Base-by-base conservation (phyloP, 1,140 invertebrate species). In the Harlomillsia oculata region DNA sequence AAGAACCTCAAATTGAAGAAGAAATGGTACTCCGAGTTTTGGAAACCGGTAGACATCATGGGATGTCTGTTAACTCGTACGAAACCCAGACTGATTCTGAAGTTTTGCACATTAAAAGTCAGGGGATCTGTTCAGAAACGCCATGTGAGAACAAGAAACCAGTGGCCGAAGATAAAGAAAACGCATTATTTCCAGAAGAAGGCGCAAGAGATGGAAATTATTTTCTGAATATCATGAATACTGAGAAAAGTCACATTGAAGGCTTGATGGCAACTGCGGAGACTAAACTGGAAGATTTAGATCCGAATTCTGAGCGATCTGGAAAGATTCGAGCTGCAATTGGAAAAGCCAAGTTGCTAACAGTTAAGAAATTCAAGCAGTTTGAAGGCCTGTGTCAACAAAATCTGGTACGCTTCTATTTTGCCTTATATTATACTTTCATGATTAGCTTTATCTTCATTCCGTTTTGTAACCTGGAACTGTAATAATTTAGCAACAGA, bases 291-390 rank as follows among this genome's bases (percentile, higher is more conserved):
- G 65, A 71, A 69, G 44, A 49, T 11, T 37, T 6, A 25, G 62
- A 64, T 37, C 67, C 86, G 6, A 78, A 80, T 8, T 87, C 90
- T 67, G 87, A 92, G 67, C 80, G 82, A 1, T 76, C 82, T 58
- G 92, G 92, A 0, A 80, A 87, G 67, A 74, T 96, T 34, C 76
- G 89, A 43, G 84, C 91, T 9, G 88, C 90, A 14, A 81, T 88
- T 21, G 93, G 93, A 16, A 95, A 96, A 75, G 90, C 90, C 6
- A 79, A 87, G 56, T 75, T 97, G 43, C 72, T 97, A 44, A 81
- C 89, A 11, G 82, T 82, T 14, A 87, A 96, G 73, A 97, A 96
- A 70, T 91, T 95, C 79, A 84, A 90, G 70, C 93, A 97, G 71
- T 97, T 97, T 72, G 80, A 85, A 76, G 90, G 86, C 55, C 72